Evolutionary conservation across 1,140 invertebrate genomes (phyloP).

Genomic region (Laupala kohalensis): DNA sequence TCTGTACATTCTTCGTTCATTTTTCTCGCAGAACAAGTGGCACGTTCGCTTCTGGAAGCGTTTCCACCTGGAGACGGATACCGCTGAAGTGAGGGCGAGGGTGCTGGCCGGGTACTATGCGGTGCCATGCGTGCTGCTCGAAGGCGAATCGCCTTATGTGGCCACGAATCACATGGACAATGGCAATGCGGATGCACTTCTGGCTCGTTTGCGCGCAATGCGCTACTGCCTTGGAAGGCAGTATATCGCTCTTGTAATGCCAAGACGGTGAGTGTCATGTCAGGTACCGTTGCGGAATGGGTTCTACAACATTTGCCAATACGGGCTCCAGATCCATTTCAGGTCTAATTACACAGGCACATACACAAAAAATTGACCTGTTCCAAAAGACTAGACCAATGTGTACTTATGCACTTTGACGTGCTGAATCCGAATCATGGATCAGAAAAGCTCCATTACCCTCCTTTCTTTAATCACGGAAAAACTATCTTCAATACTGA

Average conservation of each 20-base stretch:
- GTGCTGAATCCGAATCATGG: too few relatives aligned
- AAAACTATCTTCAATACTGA: too few relatives aligned
- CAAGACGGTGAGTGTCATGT: neutral
- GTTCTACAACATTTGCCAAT: too few relatives aligned
- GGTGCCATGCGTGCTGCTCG: neutral
- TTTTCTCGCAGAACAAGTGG: neutral
- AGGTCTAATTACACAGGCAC: too few relatives aligned
- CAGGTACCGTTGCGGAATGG: too few relatives aligned
- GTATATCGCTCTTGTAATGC: neutral
- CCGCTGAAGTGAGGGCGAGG: neutral
- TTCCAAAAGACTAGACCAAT: too few relatives aligned
- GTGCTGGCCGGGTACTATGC: neutral
- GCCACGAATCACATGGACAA: neutral
- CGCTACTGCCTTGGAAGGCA: neutral
- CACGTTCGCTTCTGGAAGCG: neutral
- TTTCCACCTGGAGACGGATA: neutral
- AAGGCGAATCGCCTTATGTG: neutral
- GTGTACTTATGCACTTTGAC: too few relatives aligned
- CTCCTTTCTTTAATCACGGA: too few relatives aligned
- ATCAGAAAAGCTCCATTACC: too few relatives aligned
- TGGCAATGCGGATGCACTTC: neutral
- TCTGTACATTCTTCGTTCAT: too few relatives aligned
- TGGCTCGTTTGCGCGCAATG: neutral
- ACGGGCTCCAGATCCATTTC: too few relatives aligned
- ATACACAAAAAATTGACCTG: too few relatives aligned